Conservation (phyloP, 2,888 invertebrate species). For the Eilema sororculum region DNA sequence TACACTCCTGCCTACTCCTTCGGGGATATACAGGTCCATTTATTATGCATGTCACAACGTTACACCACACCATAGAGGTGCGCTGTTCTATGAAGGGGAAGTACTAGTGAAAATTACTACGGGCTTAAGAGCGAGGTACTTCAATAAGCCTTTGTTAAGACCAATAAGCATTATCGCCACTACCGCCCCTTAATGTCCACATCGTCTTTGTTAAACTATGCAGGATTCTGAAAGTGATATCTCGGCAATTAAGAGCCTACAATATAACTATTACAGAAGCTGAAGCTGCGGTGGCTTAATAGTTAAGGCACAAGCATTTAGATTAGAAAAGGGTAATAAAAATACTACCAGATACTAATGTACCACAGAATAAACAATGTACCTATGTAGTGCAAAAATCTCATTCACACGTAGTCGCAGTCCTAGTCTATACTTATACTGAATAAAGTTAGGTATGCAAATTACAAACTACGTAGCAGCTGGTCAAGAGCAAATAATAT, state of each 20-base stretch:
- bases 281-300: neutral
- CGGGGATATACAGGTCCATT: too few species aligned
- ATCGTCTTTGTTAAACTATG: neutral
- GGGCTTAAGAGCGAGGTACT: neutral
- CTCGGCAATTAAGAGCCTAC: neutral
- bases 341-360: too few species aligned
- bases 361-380: too few species aligned
- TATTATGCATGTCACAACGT: too few species aligned
- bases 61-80: too few species aligned
- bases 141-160: neutral
- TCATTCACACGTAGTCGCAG: too few species aligned
- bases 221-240: neutral
- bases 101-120: neutral
- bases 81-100: neutral
- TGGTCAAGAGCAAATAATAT: neutral
- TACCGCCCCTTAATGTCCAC: neutral
- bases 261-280: neutral
- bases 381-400: too few species aligned
- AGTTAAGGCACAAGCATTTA: neutral
- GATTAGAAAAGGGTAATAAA: neutral
- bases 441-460: too few species aligned
- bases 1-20: too few species aligned
- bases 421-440: too few species aligned
- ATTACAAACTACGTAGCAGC: too few species aligned
- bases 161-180: neutral